phyloP scores from a whole-genome alignment of 2,113 vertebrate species.

The Alectura lathami region DNA sequence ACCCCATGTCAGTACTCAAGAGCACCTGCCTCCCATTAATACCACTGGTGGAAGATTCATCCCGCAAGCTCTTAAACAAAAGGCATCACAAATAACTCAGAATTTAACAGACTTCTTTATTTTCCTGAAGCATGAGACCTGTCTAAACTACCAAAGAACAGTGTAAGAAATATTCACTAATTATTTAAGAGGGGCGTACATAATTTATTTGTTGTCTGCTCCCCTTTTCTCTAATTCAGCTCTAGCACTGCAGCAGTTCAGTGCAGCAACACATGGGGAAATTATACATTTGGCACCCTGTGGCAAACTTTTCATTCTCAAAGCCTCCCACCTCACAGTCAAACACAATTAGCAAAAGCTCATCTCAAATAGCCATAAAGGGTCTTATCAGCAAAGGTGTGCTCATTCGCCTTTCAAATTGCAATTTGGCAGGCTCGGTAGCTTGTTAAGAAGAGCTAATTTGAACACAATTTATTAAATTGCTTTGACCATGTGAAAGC shows the following conservation, averaged over 20 bases:
- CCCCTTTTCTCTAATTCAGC: background rate
- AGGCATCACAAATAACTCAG: background rate
- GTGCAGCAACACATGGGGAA: background rate
- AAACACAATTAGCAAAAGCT: background rate
- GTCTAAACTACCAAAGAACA: background rate
- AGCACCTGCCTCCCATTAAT: background rate
- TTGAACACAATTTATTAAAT: conserved; percentile 2
- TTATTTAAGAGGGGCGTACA: background rate
- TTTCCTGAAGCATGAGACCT: background rate
- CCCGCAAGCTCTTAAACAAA: background rate
- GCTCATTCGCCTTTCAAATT: background rate
- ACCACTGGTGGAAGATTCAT: background rate
- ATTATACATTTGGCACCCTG: background rate
- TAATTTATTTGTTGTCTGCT: conserved; percentile 35
- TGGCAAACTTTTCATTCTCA: background rate
- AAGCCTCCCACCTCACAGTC: background rate
- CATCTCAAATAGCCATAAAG: background rate
- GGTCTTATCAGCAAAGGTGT: background rate
- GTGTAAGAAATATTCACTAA: background rate
- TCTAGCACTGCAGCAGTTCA: background rate
- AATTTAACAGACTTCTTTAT: background rate
- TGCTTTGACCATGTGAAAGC: background rate
- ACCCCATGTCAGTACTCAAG: rapidly evolving
- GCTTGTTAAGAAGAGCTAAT: background rate
- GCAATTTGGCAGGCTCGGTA: background rate